Evolutionary conservation across 2,888 invertebrate species (phyloP), one percentile per base, ranked within the genome.

Genomic region (Rosalia funebris): DNA sequence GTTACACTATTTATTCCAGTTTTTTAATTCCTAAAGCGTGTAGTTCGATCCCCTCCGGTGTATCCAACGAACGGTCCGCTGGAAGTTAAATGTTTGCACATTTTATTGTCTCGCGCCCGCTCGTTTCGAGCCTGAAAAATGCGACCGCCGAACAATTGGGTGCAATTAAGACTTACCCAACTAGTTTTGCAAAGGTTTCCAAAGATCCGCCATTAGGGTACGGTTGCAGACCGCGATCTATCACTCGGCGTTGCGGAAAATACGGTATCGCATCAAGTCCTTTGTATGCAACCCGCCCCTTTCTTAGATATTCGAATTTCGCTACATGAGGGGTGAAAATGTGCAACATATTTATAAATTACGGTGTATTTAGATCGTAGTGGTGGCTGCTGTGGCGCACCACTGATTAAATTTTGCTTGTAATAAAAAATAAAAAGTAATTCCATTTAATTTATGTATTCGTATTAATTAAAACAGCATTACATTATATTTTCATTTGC

Each of bases 141-240:
- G 57, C 17, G 41, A 42, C 50, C 57, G 34, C 42, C 36, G 20
- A 34, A 42, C 50, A 42, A 42, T 47, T 31, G 42, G 34, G 19
- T 44, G 50, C 57, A 57, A 57, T 57, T 57, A 57, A 37, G 32
- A 57, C 39, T 57, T 42, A 34, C 47, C 54, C 54, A 15, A 17
- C 31, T 44, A 17, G 34, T 42, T 34, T 44, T 19, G 16, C 46
- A 20, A 37, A 55, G 55, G 37, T 20, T 45, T 46, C 39, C 15
- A 42, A 11, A 32, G 41, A 34, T 41, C 17, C 34, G 12, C 57
- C 25, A 19, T 25, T 25, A 5, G 25, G 25, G 7, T 3, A 7
- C 25, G 25, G 7, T 25, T 25, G 25, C 25, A 25, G 25, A 7
- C 7, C 25, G 25, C 25, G 25, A 25, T 25, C 25, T 25, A 25